Evolutionary conservation across 2,888 invertebrate genomes (phyloP).

Genomic region (Cinara cedri): DNA sequence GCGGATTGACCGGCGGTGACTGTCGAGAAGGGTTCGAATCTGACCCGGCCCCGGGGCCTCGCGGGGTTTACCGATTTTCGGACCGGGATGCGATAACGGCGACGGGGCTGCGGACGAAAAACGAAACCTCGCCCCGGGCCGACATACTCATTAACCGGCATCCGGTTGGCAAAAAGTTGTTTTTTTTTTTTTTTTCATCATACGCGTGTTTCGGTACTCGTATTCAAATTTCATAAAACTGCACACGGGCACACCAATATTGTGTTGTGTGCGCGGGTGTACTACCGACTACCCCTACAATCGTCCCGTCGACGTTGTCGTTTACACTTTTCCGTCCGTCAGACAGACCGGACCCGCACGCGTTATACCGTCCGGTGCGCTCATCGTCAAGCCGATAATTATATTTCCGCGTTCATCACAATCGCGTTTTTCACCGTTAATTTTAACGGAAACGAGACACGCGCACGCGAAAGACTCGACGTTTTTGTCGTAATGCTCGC

Average conservation of each 20-base stretch:
- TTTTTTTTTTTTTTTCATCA: neutral
- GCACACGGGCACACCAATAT: neutral
- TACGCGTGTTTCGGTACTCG: too few species aligned
- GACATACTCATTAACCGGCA: slow-evolving; percentile 31
- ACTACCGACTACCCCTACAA: too few species aligned
- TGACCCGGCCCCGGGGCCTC: slow-evolving; percentile 13
- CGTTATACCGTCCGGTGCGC: too few species aligned
- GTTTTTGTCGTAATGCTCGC: too few species aligned
- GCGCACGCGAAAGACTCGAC: too few species aligned
- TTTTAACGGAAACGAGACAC: too few species aligned
- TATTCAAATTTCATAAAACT: neutral
- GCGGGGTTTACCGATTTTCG: slow-evolving; percentile 40
- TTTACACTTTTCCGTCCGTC: slow-evolving; percentile 13
- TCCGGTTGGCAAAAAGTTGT: neutral
- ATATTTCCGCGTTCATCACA: too few species aligned
- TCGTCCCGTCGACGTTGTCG: slow-evolving; percentile 18
- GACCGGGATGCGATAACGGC: too few species aligned
- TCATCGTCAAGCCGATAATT: too few species aligned
- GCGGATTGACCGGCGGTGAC: slow-evolving; percentile 28
- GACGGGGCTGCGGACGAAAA: slow-evolving; percentile 41
- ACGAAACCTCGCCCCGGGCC: slow-evolving; percentile 26
- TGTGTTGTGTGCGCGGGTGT: neutral
- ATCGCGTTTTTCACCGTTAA: too few species aligned
- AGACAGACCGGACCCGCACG: too few species aligned
- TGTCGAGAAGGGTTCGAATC: neutral